Percentiles rank a stretch among this genome's conserved stretches.
Evolutionary conservation across 2,888 invertebrate genomes (phyloP).

Genomic region (Hybos culiciformis): DNA sequence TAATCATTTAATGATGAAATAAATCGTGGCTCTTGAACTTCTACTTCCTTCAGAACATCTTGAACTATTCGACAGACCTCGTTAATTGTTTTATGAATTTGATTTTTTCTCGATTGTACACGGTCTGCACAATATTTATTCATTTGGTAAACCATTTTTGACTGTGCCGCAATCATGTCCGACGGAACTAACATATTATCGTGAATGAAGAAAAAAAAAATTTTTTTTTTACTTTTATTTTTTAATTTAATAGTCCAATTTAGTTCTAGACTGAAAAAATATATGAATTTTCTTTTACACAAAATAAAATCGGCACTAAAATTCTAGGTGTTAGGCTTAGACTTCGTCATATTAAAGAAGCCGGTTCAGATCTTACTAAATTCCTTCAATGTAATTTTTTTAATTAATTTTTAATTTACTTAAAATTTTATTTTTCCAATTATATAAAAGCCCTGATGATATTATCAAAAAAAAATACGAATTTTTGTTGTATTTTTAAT

Average conservation of each 20-base stretch:
- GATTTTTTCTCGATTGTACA: conserved; percentile 73
- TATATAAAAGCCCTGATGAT: no score
- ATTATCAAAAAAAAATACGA: no score
- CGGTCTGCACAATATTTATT: conserved; percentile 89
- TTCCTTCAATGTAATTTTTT: no score
- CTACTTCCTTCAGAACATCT: conserved; percentile 89
- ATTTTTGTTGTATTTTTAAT: no score
- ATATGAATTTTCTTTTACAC: not conserved
- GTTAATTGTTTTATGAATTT: conserved; percentile 77
- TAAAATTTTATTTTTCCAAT: no score
- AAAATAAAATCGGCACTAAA: no score
- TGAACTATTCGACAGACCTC: conserved; percentile 88
- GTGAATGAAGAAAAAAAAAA: not conserved
- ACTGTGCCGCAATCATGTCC: conserved; percentile 90
- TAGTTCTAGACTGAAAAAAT: not conserved
- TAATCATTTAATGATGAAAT: conserved; percentile 83
- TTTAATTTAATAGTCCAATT: not conserved
- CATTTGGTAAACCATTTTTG: conserved; percentile 90
- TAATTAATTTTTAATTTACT: no score
- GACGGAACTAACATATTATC: conserved; percentile 72
- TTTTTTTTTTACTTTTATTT: not conserved
- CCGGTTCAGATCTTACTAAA: no score
- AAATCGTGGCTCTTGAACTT: conserved; percentile 88
- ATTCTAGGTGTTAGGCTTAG: no score
- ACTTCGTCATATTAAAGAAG: no score